These are phyloP conservation scores for Manduca sexta DNA, from an alignment of 1,140 invertebrate genomes.

Conservation along the genomic window DNA sequence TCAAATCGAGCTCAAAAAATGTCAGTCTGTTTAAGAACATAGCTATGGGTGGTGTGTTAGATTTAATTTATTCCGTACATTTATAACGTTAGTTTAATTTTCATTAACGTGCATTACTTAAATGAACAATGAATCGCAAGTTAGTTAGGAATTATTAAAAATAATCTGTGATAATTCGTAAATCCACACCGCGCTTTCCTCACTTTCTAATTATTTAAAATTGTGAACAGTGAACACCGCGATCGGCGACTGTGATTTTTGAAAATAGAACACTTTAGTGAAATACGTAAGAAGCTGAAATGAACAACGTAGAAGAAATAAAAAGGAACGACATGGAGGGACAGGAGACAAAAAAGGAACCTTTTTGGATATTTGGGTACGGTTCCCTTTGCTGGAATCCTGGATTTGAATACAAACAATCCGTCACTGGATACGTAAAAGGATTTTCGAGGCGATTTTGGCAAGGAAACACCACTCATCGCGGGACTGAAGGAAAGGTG, in stretches of 20 bases:
- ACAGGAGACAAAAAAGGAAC: slow-evolving; percentile 32
- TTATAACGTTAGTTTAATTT: slow-evolving; percentile 35
- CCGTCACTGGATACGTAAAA: slow-evolving; percentile 80
- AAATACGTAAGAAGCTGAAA: not conserved
- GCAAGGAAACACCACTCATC: slow-evolving; percentile 89
- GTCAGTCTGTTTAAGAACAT: slow-evolving; percentile 30
- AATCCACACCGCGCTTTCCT: slow-evolving; percentile 27
- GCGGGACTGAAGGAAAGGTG: slow-evolving; percentile 86
- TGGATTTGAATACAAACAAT: slow-evolving; percentile 84
- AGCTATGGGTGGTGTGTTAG: slow-evolving; percentile 15
- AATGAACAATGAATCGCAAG: slow-evolving; percentile 51
- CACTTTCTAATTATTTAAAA: slow-evolving; percentile 30
- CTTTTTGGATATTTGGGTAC: slow-evolving; percentile 89
- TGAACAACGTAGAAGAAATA: slow-evolving; percentile 1
- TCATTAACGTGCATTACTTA: slow-evolving; percentile 30
- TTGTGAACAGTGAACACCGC: slow-evolving; percentile 15
- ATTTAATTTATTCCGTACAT: slow-evolving; percentile 12
- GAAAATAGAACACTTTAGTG: no score
- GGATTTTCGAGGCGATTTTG: slow-evolving; percentile 88
- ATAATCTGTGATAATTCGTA: slow-evolving; percentile 31
- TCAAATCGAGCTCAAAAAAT: slow-evolving; percentile 8
- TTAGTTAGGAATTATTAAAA: slow-evolving; percentile 30
- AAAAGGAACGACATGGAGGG: not conserved
- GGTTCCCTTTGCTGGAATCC: slow-evolving; percentile 92
- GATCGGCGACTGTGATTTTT: not conserved